These are phyloP conservation scores for Drosophila subquinaria DNA, from an alignment of 2,888 invertebrate genomes.

Conservation along the genomic window DNA sequence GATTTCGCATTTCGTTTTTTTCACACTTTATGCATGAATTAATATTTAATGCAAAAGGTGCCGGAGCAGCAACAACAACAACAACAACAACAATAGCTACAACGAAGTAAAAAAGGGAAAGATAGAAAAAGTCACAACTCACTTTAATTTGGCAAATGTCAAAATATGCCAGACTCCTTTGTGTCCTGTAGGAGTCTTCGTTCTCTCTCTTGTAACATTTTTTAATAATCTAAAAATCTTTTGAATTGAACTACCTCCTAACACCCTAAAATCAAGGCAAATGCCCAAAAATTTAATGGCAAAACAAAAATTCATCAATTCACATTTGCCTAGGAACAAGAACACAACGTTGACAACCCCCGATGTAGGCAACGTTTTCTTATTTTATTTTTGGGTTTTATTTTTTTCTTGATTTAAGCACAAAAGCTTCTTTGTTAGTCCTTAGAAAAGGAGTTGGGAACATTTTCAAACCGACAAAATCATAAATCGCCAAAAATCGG, in stretches of 20 bases:
- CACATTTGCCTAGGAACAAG: conserved; percentile 32
- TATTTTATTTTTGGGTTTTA: conserved; percentile 3
- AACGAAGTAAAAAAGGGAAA: conserved; percentile 12
- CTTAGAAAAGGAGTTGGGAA: background rate
- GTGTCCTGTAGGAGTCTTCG: conserved; percentile 25
- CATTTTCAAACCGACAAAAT: conserved; percentile 31
- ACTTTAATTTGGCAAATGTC: conserved; percentile 77
- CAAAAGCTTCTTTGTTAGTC: conserved; percentile 48
- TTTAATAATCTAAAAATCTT: conserved; percentile 77
- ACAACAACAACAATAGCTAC: conserved; percentile 3
- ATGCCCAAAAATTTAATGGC: conserved; percentile 35
- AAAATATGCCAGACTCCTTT: conserved; percentile 50
- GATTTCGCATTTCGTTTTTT: conserved; percentile 49
- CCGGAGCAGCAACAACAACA: conserved; percentile 25
- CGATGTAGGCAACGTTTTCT: conserved; percentile 41
- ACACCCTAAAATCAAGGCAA: conserved; percentile 24
- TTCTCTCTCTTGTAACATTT: conserved; percentile 50
- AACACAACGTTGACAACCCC: conserved; percentile 54
- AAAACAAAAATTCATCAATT: conserved; percentile 67
- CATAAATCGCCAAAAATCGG: conserved; percentile 5
- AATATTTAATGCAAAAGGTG: conserved; percentile 71
- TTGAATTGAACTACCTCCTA: conserved; percentile 59
- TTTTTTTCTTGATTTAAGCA: conserved; percentile 35
- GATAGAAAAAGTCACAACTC: conserved; percentile 45
- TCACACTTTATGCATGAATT: conserved; percentile 66